Conservation (phyloP, 2,113 vertebrate genomes). For the Ptyas mucosa region DNA sequence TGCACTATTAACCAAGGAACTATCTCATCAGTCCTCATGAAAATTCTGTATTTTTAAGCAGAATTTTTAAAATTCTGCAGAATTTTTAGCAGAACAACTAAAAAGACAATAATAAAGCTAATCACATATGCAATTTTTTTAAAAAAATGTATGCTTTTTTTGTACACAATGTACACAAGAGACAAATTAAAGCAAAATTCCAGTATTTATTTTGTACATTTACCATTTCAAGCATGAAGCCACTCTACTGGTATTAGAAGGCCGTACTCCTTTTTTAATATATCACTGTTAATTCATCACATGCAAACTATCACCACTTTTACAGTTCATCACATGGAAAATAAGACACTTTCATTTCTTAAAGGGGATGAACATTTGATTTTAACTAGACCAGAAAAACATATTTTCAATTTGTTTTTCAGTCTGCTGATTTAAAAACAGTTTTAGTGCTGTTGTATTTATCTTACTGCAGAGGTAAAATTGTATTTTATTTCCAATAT, state of each 20-base stretch:
- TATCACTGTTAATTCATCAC: neutral
- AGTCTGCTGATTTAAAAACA: neutral
- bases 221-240: neutral
- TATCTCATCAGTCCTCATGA: neutral
- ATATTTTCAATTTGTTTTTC: neutral
- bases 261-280: neutral
- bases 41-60: neutral
- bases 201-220: neutral
- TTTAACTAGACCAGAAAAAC: neutral
- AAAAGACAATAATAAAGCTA: neutral
- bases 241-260: neutral
- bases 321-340: neutral
- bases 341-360: neutral
- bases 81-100: neutral
- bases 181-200: neutral
- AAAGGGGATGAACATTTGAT: neutral
- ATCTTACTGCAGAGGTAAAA: neutral
- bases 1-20: neutral
- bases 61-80: neutral
- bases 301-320: neutral
- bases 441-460: neutral
- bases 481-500: neutral
- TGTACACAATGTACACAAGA: neutral
- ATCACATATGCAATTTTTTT: neutral
- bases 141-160: accelerated